Base-by-base conservation (phyloP, 1,140 invertebrate species). In the Micrasema minimum region DNA sequence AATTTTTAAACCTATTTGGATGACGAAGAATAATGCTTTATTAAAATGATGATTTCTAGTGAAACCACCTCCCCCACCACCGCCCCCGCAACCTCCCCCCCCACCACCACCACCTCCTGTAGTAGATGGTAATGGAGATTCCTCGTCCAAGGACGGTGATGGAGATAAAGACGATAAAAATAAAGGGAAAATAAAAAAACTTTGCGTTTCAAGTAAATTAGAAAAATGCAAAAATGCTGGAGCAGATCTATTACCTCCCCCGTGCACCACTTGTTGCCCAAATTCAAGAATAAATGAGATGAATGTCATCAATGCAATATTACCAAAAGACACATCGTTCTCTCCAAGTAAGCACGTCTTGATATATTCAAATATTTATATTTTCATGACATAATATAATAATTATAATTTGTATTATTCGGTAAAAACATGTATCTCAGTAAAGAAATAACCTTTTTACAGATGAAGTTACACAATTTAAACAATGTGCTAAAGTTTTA, bases 171-270 rank as follows among this genome's bases (percentile, higher is more conserved):
- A 22, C 3, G 50, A 53, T 11, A n/a, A 6, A 7, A 46, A 48
- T 12, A 64, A 64, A 26, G 23, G 10, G 10, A 64, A 64, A 16
- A 46, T 12, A 45, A 11, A 14, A 22, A 66, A 66, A 22, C 31
- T 51, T 16, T 66, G 64, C n/a, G 48, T 50, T n/a, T 66, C 64
- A n/a, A 64, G 43, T 22, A 64, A 64, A 22, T 12, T 64, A 41
- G 41, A 64, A 26, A 64, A 46, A 26, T 64, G 59, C 43, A 64
- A 31, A 26, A 48, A 11, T 35, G 20, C 43, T 14, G 55, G 31
- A 41, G 10, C 7, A 31, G 26, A 31, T 31, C 26, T 31, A 7
- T 31, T 31, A 31, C 16, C 37, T 5, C 10, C 6, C 59, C 35
- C 4, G 22, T 46, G 16, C 12, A 46, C 10, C 16, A 64, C 3